Percentiles rank a stretch among this genome's conserved stretches.
Evolutionary conservation across 2,888 invertebrate genomes (phyloP).

Genomic region (Stenchaetothrips biformis): DNA sequence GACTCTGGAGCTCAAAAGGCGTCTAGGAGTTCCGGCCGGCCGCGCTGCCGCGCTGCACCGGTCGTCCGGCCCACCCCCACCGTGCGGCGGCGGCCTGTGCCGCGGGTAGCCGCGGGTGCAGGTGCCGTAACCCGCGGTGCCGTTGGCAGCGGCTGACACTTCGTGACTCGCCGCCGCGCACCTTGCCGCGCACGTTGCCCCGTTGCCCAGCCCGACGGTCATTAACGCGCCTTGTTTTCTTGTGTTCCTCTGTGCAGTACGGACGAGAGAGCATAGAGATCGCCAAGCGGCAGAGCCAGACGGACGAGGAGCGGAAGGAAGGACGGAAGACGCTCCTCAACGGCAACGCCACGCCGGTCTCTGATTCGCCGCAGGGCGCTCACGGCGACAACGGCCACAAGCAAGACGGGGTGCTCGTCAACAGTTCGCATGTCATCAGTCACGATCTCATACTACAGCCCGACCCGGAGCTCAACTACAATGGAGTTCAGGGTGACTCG

Average conservation of each 20-base stretch:
- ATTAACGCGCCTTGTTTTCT: conserved; percentile 29
- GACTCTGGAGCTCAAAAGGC: too few relatives aligned
- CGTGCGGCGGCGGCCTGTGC: too few relatives aligned
- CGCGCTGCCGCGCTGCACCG: too few relatives aligned
- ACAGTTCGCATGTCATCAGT: conserved; percentile 63
- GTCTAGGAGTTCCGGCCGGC: too few relatives aligned
- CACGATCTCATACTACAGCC: conserved; percentile 71
- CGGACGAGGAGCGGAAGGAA: conserved; percentile 35
- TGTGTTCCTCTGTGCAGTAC: conserved; percentile 55
- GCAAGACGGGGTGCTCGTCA: conserved; percentile 39
- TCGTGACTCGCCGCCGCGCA: neutral
- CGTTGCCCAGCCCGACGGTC: neutral
- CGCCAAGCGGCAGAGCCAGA: conserved; percentile 36
- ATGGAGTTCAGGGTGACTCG: conserved; percentile 45
- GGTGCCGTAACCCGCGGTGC: neutral
- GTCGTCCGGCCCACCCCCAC: too few relatives aligned
- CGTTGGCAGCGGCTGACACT: neutral
- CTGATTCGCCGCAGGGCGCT: neutral
- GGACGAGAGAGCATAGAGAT: conserved; percentile 72
- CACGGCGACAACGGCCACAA: conserved; percentile 43
- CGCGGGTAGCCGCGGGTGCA: too few relatives aligned
- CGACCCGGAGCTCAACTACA: conserved; percentile 59
- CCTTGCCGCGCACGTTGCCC: neutral
- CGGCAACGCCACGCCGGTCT: neutral
- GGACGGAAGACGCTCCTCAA: conserved; percentile 32